A percentile compares a stretch with the other conserved stretches of the same genome.
These are phyloP conservation scores for Sphinx pinastri DNA, from an alignment of 2,888 invertebrate genomes.

Conservation along the genomic window DNA sequence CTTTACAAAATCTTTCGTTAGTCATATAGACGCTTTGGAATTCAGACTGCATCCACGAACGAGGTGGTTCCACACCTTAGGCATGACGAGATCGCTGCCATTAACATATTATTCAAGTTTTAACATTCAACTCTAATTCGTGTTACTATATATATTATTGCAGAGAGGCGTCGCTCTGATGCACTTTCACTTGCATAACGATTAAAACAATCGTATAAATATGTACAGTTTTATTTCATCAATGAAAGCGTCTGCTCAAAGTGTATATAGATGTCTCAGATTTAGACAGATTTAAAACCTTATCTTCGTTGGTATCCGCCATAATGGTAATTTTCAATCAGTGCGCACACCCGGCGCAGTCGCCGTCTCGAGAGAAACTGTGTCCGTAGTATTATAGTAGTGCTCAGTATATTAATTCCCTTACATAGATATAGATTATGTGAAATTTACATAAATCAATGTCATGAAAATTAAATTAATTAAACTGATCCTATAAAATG, in stretches of 20 bases:
- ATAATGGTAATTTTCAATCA: no score
- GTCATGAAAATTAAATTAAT: neutral
- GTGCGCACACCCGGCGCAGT: no score
- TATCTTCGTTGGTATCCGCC: no score
- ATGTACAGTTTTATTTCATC: neutral
- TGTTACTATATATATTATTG: conserved; percentile 8
- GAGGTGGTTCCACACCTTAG: conserved; percentile 10
- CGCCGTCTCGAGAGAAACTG: no score
- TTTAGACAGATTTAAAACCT: no score
- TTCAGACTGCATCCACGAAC: conserved; percentile 33
- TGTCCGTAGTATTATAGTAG: no score
- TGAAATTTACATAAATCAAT: neutral
- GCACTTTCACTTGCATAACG: conserved; percentile 19
- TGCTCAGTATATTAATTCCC: no score
- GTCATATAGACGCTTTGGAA: conserved; percentile 38
- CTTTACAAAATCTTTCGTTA: conserved; percentile 34
- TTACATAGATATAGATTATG: no score
- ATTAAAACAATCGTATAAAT: conserved; percentile 1
- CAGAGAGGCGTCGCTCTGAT: conserved; percentile 6
- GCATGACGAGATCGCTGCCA: neutral
- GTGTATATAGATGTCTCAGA: no score
- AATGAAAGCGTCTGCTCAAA: no score
- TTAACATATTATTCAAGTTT: neutral
- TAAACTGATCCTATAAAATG: no score
- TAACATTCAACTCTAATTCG: neutral